Conservation (phyloP, 2,888 invertebrate species). For the Lycophotia porphyrea region DNA sequence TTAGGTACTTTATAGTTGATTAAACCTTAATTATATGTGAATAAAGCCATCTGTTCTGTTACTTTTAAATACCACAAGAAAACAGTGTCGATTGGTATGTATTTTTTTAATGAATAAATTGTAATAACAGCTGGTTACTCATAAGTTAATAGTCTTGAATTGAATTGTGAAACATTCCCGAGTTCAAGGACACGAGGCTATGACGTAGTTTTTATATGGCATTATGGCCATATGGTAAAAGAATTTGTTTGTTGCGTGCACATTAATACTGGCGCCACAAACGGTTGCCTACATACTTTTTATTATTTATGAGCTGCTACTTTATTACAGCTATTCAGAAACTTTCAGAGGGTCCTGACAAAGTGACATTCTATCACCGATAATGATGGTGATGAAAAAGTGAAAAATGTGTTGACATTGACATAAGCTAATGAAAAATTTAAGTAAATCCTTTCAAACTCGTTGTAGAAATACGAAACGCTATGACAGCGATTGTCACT, state of each 20-base stretch:
- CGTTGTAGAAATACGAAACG: neutral
- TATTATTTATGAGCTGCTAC: constrained; percentile 9
- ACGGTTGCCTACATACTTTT: constrained; percentile 15
- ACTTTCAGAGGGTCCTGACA: neutral
- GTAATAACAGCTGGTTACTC: neutral
- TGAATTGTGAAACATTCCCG: neutral
- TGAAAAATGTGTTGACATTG: neutral
- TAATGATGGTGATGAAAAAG: neutral
- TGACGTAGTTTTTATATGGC: constrained; percentile 2
- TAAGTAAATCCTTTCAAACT: neutral
- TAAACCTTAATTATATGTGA: constrained; percentile 3
- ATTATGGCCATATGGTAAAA: constrained; percentile 33
- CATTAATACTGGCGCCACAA: constrained; percentile 16
- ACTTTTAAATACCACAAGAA: neutral
- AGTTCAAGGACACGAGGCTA: constrained; percentile 22
- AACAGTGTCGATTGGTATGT: neutral
- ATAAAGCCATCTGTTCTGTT: neutral
- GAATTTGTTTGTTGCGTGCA: constrained; percentile 30
- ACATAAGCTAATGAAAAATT: neutral
- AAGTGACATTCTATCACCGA: neutral
- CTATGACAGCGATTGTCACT: neutral
- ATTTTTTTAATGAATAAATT: neutral
- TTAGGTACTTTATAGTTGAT: constrained; percentile 9
- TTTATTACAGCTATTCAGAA: constrained; percentile 26
- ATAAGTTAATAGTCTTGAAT: constrained; percentile 13